Conservation (phyloP, 2,113 vertebrate species). For the Montifringilla adamsi region DNA sequence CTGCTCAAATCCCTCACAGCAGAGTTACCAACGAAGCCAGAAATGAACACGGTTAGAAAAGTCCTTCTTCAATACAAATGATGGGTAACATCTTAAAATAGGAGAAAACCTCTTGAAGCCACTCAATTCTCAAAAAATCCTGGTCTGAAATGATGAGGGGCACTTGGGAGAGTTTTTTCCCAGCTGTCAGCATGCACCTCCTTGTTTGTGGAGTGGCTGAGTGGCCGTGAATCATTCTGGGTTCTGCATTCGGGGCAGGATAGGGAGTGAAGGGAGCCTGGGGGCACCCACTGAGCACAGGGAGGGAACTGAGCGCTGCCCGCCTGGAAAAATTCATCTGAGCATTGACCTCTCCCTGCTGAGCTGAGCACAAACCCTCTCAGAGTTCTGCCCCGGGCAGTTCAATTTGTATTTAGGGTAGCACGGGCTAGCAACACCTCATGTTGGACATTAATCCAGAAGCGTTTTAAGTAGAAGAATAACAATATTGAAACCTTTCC, state of each 20-base stretch:
- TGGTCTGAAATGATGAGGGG: background rate
- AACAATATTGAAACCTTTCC: too few relatives aligned
- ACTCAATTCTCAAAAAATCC: background rate
- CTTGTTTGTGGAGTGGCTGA: background rate
- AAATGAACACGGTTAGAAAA: background rate
- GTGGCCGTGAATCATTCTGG: background rate
- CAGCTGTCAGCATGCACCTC: background rate
- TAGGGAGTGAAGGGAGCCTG: background rate
- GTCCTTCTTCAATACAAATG: background rate
- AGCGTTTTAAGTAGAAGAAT: too few relatives aligned
- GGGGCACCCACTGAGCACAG: background rate
- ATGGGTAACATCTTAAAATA: background rate
- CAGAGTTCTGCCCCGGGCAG: background rate
- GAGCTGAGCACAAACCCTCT: background rate
- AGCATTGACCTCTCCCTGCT: background rate
- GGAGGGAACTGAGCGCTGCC: background rate
- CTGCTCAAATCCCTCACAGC: background rate
- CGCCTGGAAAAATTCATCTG: background rate
- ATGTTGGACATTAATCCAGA: too few relatives aligned
- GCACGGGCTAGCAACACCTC: too few relatives aligned
- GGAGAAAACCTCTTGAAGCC: background rate
- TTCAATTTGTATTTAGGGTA: background rate
- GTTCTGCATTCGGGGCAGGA: background rate
- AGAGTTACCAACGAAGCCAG: background rate
- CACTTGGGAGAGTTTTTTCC: background rate